These are phyloP conservation scores for Stichopus horrens DNA, from an alignment of 53 echinoderm and acorn worm species.

Conservation along the genomic window DNA sequence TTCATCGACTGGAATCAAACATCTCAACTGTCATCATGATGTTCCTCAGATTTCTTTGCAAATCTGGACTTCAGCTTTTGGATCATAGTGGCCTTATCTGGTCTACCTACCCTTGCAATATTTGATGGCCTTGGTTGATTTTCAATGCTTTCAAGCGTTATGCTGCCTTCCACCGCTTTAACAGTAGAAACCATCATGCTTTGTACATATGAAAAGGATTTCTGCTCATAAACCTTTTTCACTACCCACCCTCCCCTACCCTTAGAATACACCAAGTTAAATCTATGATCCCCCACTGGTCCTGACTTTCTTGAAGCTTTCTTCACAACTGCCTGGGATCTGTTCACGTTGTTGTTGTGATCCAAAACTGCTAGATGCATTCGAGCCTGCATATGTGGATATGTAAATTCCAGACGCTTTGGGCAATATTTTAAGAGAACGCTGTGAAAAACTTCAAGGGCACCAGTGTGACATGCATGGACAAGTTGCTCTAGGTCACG, in stretches of 20 bases:
- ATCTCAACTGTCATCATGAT: background rate
- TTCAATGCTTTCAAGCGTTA: background rate
- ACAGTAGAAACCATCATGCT: background rate
- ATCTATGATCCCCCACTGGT: background rate
- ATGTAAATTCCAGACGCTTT: constrained; percentile 51
- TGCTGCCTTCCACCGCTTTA: background rate
- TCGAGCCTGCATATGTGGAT: constrained; percentile 40
- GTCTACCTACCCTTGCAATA: too few relatives aligned
- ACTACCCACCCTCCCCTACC: background rate
- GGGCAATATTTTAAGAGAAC: constrained; percentile 51
- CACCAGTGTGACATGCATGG: constrained; percentile 43
- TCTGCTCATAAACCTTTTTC: constrained; percentile 8
- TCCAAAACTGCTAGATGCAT: constrained; percentile 51
- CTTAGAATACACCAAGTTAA: background rate
- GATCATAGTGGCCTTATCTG: too few relatives aligned
- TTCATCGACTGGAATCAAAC: background rate
- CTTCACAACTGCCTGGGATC: background rate
- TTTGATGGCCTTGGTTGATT: too few relatives aligned
- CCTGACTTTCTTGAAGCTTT: background rate
- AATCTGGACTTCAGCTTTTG: constrained; percentile 9
- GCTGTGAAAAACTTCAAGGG: constrained; percentile 55
- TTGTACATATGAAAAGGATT: background rate
- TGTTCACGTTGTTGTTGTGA: constrained; percentile 49
- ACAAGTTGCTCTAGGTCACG: constrained; percentile 29
- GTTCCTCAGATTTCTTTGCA: background rate